Evolutionary conservation across 2,888 invertebrate species (phyloP).

Genomic region (Dyspetes luteomarginatus): DNA sequence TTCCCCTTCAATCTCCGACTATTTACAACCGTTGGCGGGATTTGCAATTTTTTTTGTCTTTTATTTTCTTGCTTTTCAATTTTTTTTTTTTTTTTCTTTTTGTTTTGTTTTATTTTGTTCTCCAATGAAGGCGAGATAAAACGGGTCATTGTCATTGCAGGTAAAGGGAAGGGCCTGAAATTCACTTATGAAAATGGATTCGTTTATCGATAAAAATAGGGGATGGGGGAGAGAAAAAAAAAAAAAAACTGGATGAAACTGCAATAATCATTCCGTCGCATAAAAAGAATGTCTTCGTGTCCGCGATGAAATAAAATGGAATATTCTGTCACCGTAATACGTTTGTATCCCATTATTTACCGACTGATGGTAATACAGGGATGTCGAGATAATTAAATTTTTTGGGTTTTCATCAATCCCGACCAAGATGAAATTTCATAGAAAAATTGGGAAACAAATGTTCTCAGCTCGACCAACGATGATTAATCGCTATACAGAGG

Average conservation of each 20-base stretch:
- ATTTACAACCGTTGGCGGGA: constrained; percentile 56
- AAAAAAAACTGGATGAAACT: neutral
- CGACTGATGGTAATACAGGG: constrained; percentile 27
- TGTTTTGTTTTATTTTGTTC: neutral
- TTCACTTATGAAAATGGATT: neutral
- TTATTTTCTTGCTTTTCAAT: neutral
- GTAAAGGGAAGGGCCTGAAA: neutral
- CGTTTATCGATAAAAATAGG: neutral
- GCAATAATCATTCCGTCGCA: neutral
- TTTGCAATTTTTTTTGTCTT: neutral
- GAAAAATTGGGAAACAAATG: constrained; percentile 21
- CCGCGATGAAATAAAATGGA: neutral
- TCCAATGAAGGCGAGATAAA: neutral
- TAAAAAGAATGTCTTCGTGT: constrained; percentile 7
- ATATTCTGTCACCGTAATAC: constrained; percentile 16
- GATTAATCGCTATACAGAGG: constrained; percentile 11
- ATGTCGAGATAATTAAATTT: constrained; percentile 13
- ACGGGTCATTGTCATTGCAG: constrained; percentile 4
- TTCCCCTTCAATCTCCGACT: constrained; percentile 35
- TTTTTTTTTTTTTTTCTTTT: neutral
- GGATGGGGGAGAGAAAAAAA: neutral
- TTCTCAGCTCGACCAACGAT: neutral
- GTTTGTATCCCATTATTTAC: constrained; percentile 17
- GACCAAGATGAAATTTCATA: constrained; percentile 21
- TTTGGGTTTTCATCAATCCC: constrained; percentile 13